These are phyloP conservation scores for Phocides pigmalion DNA, from an alignment of 1,140 invertebrate genomes.

Conservation along the genomic window DNA sequence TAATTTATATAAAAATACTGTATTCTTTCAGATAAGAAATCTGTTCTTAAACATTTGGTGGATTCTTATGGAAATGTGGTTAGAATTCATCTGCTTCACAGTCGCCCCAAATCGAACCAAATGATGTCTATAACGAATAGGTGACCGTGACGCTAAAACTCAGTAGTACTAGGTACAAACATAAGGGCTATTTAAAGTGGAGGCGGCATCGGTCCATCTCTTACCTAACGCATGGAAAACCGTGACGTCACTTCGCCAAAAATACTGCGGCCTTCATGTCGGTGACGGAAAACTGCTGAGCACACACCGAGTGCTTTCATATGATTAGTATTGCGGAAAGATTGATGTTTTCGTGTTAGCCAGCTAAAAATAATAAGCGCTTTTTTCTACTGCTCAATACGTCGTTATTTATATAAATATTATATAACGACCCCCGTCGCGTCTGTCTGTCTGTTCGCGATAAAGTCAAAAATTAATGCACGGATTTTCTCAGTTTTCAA, in stretches of 20 bases:
- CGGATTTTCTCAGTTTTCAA: no score
- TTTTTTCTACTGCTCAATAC: conserved; percentile 24
- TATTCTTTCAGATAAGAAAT: no score
- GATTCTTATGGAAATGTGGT: no score
- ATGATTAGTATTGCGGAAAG: conserved; percentile 52
- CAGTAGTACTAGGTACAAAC: conserved; percentile 1
- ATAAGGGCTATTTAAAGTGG: conserved; percentile 13
- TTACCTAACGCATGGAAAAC: conserved; percentile 58
- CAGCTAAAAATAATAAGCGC: conserved; percentile 33
- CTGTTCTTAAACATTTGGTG: no score
- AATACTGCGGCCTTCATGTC: conserved; percentile 66
- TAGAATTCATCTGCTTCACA: no score
- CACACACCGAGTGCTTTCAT: conserved; percentile 56
- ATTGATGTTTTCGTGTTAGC: conserved; percentile 50
- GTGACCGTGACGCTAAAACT: not conserved
- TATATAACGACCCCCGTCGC: not conserved
- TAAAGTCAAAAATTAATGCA: no score
- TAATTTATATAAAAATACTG: no score
- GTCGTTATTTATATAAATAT: not conserved
- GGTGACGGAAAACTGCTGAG: conserved; percentile 63
- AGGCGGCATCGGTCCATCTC: conserved; percentile 5
- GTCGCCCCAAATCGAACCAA: no score
- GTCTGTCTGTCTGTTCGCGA: no score
- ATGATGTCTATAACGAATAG: no score
- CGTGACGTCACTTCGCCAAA: conserved; percentile 62